Conservation (phyloP, 2,888 invertebrate species). For the Drosophila buzzatii region DNA sequence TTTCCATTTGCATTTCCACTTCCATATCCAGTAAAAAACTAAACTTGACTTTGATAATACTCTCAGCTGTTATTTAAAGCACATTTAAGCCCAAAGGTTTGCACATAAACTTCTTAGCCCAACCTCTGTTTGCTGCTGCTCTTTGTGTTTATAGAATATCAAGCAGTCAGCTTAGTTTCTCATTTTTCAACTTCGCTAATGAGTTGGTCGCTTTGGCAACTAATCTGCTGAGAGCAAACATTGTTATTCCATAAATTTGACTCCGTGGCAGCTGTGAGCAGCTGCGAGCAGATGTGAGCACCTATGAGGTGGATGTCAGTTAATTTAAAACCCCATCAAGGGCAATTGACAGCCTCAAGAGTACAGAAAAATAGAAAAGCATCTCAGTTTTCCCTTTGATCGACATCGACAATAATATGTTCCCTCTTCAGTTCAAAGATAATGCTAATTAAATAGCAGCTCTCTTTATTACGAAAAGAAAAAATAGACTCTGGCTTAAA, state of each 20-base stretch:
- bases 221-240: background rate
- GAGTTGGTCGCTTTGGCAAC: conserved; percentile 13
- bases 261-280: background rate
- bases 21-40: conserved; percentile 3
- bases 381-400: conserved; percentile 20
- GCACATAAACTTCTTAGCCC: background rate
- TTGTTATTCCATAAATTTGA: conserved; percentile 1
- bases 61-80: conserved; percentile 13
- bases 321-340: background rate
- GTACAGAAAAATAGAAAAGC: background rate
- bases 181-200: conserved; percentile 16
- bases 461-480: background rate
- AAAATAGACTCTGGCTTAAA: background rate
- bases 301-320: background rate
- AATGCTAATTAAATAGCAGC: background rate
- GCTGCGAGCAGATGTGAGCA: background rate
- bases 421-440: conserved; percentile 21
- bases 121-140: background rate
- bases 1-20: conserved; percentile 67
- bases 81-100: background rate
- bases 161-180: background rate
- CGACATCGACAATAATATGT: background rate
- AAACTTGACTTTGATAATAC: conserved; percentile 11
- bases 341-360: conserved; percentile 1
- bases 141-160: background rate